Evolutionary conservation across 2,888 invertebrate genomes (phyloP).

Genomic region (Zygogramma bicolorata): DNA sequence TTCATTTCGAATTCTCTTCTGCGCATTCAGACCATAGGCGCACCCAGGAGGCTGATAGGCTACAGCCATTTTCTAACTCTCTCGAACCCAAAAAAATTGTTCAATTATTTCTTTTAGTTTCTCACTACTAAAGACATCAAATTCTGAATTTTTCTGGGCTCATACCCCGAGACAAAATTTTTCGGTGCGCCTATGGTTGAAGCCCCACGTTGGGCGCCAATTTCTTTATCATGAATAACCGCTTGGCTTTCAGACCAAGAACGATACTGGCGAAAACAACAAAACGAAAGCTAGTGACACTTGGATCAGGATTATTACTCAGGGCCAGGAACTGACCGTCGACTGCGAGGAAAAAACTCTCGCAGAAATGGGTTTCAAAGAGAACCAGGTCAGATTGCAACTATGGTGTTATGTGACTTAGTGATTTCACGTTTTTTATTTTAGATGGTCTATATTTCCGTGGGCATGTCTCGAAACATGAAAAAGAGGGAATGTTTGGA

Average conservation of each 20-base stretch:
- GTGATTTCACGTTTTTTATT: conserved; percentile 58
- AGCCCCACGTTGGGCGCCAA: neutral
- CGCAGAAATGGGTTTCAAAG: conserved; percentile 93
- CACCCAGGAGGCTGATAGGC: too few relatives aligned
- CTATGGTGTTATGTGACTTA: neutral
- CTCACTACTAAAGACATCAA: too few relatives aligned
- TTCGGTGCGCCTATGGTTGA: neutral
- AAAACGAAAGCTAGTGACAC: conserved; percentile 70
- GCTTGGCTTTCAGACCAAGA: conserved; percentile 51
- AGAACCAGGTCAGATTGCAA: conserved; percentile 78
- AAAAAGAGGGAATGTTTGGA: conserved; percentile 78
- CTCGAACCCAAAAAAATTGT: too few relatives aligned
- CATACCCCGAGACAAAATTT: neutral
- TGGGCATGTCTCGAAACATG: conserved; percentile 77
- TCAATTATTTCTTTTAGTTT: too few relatives aligned
- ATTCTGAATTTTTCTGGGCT: neutral
- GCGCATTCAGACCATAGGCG: too few relatives aligned
- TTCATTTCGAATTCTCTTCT: too few relatives aligned
- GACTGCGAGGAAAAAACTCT: conserved; percentile 93
- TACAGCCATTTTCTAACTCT: too few relatives aligned
- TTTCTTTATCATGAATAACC: neutral
- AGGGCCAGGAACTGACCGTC: conserved; percentile 92
- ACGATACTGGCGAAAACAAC: conserved; percentile 52
- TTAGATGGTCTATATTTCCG: conserved; percentile 87
- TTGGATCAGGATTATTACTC: conserved; percentile 88